Percentiles rank a stretch among this genome's conserved stretches.
Conservation (phyloP, 2,888 invertebrate genomes). For the Andrena haemorrhoa region DNA sequence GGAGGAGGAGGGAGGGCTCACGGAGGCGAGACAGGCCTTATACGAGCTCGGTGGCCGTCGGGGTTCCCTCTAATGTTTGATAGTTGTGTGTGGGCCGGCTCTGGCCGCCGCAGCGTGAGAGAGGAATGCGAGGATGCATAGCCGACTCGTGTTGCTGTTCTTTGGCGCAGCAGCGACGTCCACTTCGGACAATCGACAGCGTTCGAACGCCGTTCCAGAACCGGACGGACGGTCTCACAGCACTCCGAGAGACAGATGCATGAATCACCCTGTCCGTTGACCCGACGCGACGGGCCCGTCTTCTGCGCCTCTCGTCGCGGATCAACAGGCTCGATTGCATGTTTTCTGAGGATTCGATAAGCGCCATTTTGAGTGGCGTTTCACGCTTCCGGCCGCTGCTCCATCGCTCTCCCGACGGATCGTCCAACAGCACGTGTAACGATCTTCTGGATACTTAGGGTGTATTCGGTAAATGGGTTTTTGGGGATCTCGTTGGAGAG, state of each 20-base stretch:
- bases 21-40: slow-evolving; percentile 73
- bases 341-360: slow-evolving; percentile 16
- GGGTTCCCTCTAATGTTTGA: slow-evolving; percentile 76
- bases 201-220: slow-evolving; percentile 63
- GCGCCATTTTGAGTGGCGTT: slow-evolving; percentile 15
- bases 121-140: slow-evolving; percentile 83
- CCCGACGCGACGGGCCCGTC: slow-evolving; percentile 44
- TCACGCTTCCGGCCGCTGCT: not conserved
- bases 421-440: not conserved
- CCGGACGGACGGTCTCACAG: slow-evolving; percentile 62
- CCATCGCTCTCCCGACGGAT: not conserved
- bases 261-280: slow-evolving; percentile 71
- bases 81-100: slow-evolving; percentile 78
- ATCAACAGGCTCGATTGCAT: slow-evolving; percentile 11
- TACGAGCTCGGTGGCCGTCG: slow-evolving; percentile 78
- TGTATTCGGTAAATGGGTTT: no score
- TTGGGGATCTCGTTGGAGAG: no score
- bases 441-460: no score
- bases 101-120: slow-evolving; percentile 82
- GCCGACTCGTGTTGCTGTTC: slow-evolving; percentile 78
- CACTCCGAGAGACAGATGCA: slow-evolving; percentile 55
- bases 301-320: slow-evolving; percentile 19
- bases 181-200: slow-evolving; percentile 70
- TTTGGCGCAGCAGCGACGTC: slow-evolving; percentile 67
- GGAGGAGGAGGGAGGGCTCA: slow-evolving; percentile 49